Evolutionary conservation across 2,797 vertebrate species (phyloP), one percentile per base, ranked within the genome.

Genomic region (Odontamblyopus lacepedii): DNA sequence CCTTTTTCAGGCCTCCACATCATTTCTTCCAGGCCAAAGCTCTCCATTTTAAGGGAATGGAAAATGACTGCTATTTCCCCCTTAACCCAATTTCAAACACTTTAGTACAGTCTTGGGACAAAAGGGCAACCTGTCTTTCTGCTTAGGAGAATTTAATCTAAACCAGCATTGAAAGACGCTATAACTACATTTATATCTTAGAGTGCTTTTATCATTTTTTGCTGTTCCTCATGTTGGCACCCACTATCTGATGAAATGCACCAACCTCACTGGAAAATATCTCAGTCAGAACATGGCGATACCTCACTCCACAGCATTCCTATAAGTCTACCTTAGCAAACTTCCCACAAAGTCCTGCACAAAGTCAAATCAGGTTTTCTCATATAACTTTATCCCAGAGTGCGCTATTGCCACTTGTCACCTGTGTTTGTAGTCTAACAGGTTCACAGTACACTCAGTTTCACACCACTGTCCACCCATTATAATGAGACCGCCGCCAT

Each of bases 41-140:
- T 81, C 70, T 85, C 85, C 86, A 79, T 89, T 88, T 85, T 88
- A 80, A 86, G 88, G 57, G 15, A 73, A 74, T 65, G 75, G 83
- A 89, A 91, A 91, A 92, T 84, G 84, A 91, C 86, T 91, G 85
- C 88, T 90, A 91, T 93, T 92, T 92, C 92, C 89, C 87, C 84
- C 87, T 90, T 93, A 95, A 95, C 91, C 83, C 88, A 92, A 94
- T 95, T 94, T 88, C 73, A 90, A 92, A 91, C 92, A 91, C 92
- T 93, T 93, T 88, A 92, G 85, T 74, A 79, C 79, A 88, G 83
- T 87, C 86, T 85, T 82, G 89, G 90, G 90, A 93, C 84, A 85
- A 92, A 90, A 87, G 80, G 87, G 82, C 87, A 89, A 83, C 87
- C 92, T 91, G 78, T 85, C 76, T 90, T 51, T 65, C 82, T 87